A percentile compares a stretch with the other conserved stretches of the same genome.
phyloP scores from a whole-genome alignment of 1,140 invertebrate genomes.

The Bombus sylvicola region DNA sequence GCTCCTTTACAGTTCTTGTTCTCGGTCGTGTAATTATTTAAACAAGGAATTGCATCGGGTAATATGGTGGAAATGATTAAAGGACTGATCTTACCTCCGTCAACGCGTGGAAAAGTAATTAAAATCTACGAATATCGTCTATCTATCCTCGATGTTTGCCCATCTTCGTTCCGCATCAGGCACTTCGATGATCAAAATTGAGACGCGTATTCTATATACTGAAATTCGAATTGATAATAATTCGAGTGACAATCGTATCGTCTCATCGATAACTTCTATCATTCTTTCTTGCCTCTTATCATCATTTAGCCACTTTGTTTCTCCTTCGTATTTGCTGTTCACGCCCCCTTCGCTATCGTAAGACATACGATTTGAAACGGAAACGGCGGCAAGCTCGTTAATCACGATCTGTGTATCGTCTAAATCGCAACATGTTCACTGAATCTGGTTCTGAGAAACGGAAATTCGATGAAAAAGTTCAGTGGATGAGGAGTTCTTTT shows the following conservation, averaged over 20 bases:
- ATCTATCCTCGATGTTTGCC: neutral
- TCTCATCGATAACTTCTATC: conserved; percentile 29
- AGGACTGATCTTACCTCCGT: conserved; percentile 22
- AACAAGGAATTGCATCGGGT: neutral
- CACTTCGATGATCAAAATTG: neutral
- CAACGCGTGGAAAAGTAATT: neutral
- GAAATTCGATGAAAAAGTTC: neutral
- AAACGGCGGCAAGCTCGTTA: neutral
- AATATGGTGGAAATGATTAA: neutral
- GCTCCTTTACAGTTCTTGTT: neutral
- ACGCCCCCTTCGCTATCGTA: neutral
- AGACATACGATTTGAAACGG: conserved; percentile 19
- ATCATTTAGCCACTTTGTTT: neutral
- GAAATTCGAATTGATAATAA: conserved; percentile 22
- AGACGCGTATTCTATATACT: neutral
- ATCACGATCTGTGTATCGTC: neutral
- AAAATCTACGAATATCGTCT: neutral
- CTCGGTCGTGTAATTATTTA: neutral
- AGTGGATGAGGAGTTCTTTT: neutral
- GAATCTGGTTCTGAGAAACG: neutral
- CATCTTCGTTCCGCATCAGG: neutral
- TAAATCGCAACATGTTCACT: neutral
- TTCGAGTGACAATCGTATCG: conserved; percentile 24
- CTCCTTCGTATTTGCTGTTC: neutral
- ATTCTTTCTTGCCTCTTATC: conserved; percentile 8